A percentile compares a stretch with the other conserved stretches of the same genome.
phyloP scores from a whole-genome alignment of 2,797 vertebrate species.

The Prionace glauca region DNA sequence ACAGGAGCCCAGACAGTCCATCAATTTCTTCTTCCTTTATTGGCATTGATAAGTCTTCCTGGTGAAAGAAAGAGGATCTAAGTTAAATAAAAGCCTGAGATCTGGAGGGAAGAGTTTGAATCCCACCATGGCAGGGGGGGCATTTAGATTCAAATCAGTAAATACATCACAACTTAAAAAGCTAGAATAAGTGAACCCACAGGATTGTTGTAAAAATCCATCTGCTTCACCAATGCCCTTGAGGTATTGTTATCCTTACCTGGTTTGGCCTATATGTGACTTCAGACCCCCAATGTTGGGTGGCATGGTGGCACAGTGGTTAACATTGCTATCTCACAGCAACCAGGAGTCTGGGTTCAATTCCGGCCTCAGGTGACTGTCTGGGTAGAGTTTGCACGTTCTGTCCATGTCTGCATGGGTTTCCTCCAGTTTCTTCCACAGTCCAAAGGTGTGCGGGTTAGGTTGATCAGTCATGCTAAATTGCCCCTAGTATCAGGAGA shows the following conservation, averaged over 20 bases:
- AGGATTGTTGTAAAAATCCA: background rate
- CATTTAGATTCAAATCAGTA: background rate
- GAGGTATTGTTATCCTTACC: background rate
- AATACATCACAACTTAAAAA: background rate
- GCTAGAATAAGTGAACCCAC: background rate
- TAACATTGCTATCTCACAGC: too few species aligned
- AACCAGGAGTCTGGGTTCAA: too few species aligned
- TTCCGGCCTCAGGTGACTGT: too few species aligned
- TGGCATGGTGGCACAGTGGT: too few species aligned
- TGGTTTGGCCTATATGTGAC: background rate
- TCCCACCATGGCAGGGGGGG: too few species aligned
- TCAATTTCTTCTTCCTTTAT: slow-evolving; percentile 92
- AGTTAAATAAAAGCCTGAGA: background rate
- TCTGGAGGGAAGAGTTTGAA: background rate
- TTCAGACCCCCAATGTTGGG: background rate
- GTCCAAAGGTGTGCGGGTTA: too few species aligned
- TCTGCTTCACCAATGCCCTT: background rate
- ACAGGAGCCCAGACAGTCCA: slow-evolving; percentile 88
- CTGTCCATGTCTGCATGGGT: too few species aligned
- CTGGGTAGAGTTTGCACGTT: too few species aligned
- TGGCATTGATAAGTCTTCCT: slow-evolving; percentile 93
- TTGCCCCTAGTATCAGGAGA: too few species aligned
- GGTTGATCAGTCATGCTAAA: too few species aligned
- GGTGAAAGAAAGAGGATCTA: slow-evolving; percentile 17
- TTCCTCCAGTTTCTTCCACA: too few species aligned